Conservation (phyloP, 2,888 invertebrate species). For the Cheilosia urbana region DNA sequence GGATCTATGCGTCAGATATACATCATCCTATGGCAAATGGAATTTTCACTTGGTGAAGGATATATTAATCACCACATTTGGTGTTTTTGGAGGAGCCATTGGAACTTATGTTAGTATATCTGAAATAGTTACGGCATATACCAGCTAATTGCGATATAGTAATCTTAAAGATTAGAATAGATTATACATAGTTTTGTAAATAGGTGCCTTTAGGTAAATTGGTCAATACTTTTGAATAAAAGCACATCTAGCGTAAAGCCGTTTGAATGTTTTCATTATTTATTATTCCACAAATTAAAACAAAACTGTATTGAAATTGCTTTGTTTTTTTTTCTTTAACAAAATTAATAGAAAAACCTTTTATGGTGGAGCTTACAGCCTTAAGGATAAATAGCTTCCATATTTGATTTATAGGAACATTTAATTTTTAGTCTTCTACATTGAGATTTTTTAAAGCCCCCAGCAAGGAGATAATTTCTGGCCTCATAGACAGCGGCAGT, state of each 20-base stretch:
- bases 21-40: conserved; percentile 87
- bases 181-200: not conserved
- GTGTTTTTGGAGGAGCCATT: conserved; percentile 90
- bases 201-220: not conserved
- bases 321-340: no score
- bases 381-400: no score
- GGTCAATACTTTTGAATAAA: not conserved
- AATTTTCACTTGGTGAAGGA: conserved; percentile 91
- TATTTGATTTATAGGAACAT: no score
- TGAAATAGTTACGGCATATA: conserved; percentile 79
- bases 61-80: conserved; percentile 88
- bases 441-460: no score
- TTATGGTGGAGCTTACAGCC: no score
- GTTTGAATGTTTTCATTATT: not conserved
- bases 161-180: not conserved
- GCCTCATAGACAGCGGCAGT: no score
- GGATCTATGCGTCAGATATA: conserved; percentile 90
- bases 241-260: not conserved
- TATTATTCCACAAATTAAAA: no score
- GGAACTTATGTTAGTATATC: conserved; percentile 85
- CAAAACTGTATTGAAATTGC: no score
- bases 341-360: no score
- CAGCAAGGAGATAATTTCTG: no score
- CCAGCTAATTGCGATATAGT: conserved; percentile 1
- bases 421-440: no score